Conservation (phyloP, 2,888 invertebrate species). For the Cinara cedri region DNA sequence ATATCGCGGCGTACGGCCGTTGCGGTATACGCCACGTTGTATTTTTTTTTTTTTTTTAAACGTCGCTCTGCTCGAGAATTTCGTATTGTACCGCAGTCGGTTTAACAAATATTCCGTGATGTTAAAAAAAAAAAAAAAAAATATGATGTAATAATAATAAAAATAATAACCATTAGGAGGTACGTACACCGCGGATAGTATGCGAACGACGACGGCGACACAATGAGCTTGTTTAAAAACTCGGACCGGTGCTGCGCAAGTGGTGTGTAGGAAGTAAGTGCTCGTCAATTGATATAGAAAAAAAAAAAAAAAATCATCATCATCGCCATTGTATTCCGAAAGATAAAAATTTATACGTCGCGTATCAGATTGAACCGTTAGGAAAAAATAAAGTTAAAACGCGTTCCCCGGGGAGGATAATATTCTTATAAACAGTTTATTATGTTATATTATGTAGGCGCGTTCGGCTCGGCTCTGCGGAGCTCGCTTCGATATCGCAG, state of each 20-base stretch:
- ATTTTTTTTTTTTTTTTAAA: not conserved
- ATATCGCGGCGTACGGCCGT: not conserved
- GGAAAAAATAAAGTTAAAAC: not conserved
- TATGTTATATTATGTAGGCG: too few species aligned
- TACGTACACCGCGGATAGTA: not conserved
- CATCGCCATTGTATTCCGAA: slow-evolving; percentile 23
- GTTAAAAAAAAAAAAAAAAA: slow-evolving; percentile 14
- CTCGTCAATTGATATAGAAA: slow-evolving; percentile 38
- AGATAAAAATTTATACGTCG: slow-evolving; percentile 12
- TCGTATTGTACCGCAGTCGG: not conserved
- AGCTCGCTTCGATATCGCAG: not conserved
- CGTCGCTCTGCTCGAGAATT: not conserved
- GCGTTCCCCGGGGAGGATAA: not conserved
- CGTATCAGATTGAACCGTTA: slow-evolving; percentile 16
- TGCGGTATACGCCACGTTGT: not conserved
- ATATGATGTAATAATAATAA: slow-evolving; percentile 3
- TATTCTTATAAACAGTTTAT: too few species aligned
- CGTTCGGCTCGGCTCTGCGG: not conserved
- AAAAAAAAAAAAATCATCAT: slow-evolving; percentile 4
- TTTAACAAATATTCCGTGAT: slow-evolving; percentile 2
- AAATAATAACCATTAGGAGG: not conserved
- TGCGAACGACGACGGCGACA: not conserved
- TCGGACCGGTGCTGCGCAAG: not conserved
- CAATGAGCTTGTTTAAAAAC: slow-evolving; percentile 47
- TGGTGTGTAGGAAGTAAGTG: slow-evolving; percentile 38